A percentile compares a stretch with the other conserved stretches of the same genome.
Evolutionary conservation across 2,888 invertebrate genomes (phyloP).

Genomic region (Halictus quadricinctus): DNA sequence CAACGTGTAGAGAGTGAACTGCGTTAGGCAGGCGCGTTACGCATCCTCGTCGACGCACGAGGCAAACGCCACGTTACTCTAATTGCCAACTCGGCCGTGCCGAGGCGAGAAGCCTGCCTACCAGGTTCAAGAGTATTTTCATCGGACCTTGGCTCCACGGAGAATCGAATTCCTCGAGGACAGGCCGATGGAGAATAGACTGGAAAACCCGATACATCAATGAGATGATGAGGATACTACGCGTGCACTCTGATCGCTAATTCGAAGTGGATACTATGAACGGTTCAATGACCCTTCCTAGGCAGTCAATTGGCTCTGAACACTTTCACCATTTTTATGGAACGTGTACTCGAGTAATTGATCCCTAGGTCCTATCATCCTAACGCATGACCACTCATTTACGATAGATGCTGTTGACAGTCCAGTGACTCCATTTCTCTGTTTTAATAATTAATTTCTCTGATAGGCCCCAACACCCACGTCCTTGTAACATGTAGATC

Average conservation of each 20-base stretch:
- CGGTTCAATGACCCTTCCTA: not conserved
- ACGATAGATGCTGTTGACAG: not conserved
- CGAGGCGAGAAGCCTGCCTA: not conserved
- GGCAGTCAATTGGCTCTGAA: not conserved
- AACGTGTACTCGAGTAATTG: not conserved
- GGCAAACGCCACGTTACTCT: slow-evolving; percentile 2
- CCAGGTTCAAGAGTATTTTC: slow-evolving; percentile 4
- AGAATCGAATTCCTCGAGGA: not conserved
- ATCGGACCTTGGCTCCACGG: not conserved
- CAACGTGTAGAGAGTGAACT: slow-evolving; percentile 43
- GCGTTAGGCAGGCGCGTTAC: slow-evolving; percentile 28
- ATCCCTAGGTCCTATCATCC: not conserved
- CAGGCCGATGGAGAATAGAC: not conserved
- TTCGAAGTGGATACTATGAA: not conserved
- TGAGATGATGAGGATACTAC: not conserved
- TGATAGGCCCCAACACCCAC: too few species aligned
- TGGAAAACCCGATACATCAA: not conserved
- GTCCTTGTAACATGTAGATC: not conserved
- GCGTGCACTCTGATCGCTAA: not conserved
- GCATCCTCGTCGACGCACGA: not conserved
- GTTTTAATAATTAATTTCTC: too few species aligned
- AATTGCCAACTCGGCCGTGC: not conserved
- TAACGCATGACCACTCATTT: too few species aligned
- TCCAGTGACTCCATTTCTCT: too few species aligned
- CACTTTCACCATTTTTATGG: not conserved